Conservation (phyloP, 2,888 invertebrate genomes). For the Drosophila bunnanda region DNA sequence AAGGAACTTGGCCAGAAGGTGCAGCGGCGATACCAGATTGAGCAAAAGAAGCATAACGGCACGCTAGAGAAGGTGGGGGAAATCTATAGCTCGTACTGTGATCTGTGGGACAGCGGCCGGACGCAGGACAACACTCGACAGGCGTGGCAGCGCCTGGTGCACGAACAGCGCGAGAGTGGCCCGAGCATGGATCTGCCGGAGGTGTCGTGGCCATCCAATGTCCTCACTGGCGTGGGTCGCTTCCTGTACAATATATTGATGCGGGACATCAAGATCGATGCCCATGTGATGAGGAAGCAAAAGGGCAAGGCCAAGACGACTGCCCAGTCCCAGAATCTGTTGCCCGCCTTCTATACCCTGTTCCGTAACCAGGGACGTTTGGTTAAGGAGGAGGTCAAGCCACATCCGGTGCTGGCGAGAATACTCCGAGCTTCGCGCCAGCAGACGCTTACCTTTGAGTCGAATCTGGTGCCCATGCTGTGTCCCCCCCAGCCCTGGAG, state of each 20-base stretch:
- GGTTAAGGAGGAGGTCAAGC: slow-evolving; percentile 91
- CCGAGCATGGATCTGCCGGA: slow-evolving; percentile 87
- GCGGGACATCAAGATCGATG: slow-evolving; percentile 93
- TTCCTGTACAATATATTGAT: slow-evolving; percentile 95
- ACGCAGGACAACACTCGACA: slow-evolving; percentile 87
- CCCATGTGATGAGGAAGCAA: slow-evolving; percentile 87
- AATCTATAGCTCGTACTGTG: slow-evolving; percentile 88
- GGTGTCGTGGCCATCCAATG: slow-evolving; percentile 88
- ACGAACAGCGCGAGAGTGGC: slow-evolving; percentile 85
- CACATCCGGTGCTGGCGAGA: slow-evolving; percentile 90
- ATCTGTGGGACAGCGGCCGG: slow-evolving; percentile 87
- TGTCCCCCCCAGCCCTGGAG: slow-evolving; percentile 96
- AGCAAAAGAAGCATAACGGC: slow-evolving; percentile 88
- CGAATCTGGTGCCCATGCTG: slow-evolving; percentile 90
- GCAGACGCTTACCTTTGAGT: slow-evolving; percentile 89
- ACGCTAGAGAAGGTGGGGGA: slow-evolving; percentile 87
- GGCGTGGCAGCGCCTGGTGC: slow-evolving; percentile 89
- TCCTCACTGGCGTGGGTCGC: slow-evolving; percentile 89
- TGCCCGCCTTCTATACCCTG: slow-evolving; percentile 92
- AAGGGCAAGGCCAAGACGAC: slow-evolving; percentile 84
- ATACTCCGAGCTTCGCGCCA: slow-evolving; percentile 89
- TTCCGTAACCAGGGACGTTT: slow-evolving; percentile 88
- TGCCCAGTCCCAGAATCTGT: slow-evolving; percentile 85
- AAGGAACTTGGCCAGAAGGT: slow-evolving; percentile 89
- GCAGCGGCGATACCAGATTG: slow-evolving; percentile 88